phyloP scores from a whole-genome alignment of 2,888 invertebrate species.

The Lacanobia wlatinum region DNA sequence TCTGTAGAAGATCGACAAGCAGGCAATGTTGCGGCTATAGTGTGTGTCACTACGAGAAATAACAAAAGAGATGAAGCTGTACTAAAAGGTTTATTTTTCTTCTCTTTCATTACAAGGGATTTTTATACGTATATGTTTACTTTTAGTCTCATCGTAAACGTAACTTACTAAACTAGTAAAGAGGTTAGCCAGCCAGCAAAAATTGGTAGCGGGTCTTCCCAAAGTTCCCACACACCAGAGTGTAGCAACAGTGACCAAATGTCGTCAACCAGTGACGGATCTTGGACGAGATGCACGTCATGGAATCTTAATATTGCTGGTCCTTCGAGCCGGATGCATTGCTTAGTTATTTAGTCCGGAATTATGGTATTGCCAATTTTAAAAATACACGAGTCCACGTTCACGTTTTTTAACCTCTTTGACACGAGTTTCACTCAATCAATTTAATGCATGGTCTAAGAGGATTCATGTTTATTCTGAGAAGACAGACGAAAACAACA shows the following conservation, averaged over 20 bases:
- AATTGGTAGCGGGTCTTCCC: neutral
- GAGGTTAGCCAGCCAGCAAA: neutral
- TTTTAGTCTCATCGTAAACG: too few relatives aligned
- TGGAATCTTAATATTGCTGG: neutral
- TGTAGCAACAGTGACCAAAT: neutral
- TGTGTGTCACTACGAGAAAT: too few relatives aligned
- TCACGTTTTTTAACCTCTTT: neutral
- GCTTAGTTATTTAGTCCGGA: too few relatives aligned
- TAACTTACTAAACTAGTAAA: too few relatives aligned
- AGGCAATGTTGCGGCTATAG: too few relatives aligned
- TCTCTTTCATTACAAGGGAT: neutral
- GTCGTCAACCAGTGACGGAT: neutral
- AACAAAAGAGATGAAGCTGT: too few relatives aligned
- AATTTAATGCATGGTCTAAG: neutral
- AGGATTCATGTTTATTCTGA: slow-evolving; percentile 26
- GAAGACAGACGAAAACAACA: slow-evolving; percentile 38
- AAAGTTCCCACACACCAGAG: too few relatives aligned
- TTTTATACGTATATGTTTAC: neutral
- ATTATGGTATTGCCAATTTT: too few relatives aligned
- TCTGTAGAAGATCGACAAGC: too few relatives aligned
- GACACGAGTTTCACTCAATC: neutral
- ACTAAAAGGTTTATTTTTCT: too few relatives aligned
- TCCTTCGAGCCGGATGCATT: neutral
- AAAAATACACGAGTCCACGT: neutral
- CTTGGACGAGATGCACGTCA: neutral